Conservation (phyloP, 30 jellyfish, hydroid and myxozoan species). For the Sanderia malayensis region DNA sequence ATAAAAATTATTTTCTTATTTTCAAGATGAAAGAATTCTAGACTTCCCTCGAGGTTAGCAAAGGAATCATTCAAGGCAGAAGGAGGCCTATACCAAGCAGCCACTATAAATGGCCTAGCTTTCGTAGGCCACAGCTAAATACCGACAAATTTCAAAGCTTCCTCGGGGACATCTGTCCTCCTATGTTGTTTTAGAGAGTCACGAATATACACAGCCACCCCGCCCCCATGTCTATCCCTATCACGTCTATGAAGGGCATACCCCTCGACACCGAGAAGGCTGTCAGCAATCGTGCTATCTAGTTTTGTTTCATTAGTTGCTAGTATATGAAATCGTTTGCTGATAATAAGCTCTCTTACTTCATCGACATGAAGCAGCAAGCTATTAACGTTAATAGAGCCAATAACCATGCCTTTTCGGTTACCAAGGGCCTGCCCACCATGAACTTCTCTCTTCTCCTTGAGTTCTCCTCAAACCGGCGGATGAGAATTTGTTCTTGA, state of each 20-base stretch:
- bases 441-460: too few relatives aligned
- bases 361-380: conserved; percentile 32
- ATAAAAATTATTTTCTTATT: conserved; percentile 23
- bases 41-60: conserved; percentile 14
- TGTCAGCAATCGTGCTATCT: conserved; percentile 16
- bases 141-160: conserved; percentile 10
- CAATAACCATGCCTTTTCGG: conserved; percentile 11
- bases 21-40: conserved; percentile 27
- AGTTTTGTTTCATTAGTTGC: conserved; percentile 19
- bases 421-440: conserved; percentile 17
- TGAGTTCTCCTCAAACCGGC: too few relatives aligned
- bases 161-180: conserved; percentile 23
- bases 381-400: conserved; percentile 13
- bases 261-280: conserved; percentile 41
- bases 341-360: conserved; percentile 1
- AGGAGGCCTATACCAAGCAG: conserved; percentile 22
- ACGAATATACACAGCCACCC: conserved; percentile 37
- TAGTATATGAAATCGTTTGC: conserved; percentile 15
- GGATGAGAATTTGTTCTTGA: too few relatives aligned
- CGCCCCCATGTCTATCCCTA: conserved; percentile 35
- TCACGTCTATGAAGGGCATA: conserved; percentile 31
- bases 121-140: conserved; percentile 15
- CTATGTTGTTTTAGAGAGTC: conserved; percentile 22
- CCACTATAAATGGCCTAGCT: conserved; percentile 22
- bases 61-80: conserved; percentile 5